phyloP scores from a whole-genome alignment of 2,113 vertebrate species.

The Macheiramphus alcinus region DNA sequence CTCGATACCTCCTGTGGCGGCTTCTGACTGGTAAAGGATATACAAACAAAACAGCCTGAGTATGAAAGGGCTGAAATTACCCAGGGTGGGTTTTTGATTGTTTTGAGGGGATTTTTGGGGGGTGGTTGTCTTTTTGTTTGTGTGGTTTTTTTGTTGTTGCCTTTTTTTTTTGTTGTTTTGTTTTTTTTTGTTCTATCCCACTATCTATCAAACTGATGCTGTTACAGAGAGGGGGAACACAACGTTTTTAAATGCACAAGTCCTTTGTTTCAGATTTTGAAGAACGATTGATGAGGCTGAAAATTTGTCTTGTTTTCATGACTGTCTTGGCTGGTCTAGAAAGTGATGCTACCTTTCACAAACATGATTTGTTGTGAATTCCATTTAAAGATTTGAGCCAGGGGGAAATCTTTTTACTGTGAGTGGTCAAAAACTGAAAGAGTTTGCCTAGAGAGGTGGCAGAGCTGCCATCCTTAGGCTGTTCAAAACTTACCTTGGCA shows the following conservation, averaged over 20 bases:
- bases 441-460: background rate
- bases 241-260: background rate
- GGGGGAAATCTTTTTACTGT: background rate
- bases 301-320: background rate
- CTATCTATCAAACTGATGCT: background rate
- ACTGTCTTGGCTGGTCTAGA: background rate
- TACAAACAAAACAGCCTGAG: background rate
- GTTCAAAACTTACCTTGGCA: background rate
- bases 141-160: background rate
- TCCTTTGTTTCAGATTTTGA: background rate
- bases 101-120: background rate
- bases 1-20: background rate
- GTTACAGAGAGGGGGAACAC: background rate
- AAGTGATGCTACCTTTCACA: background rate
- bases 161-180: too few species aligned
- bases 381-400: background rate
- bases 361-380: background rate
- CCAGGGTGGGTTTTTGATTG: background rate
- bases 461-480: background rate
- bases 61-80: background rate
- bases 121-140: background rate
- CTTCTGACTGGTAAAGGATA: background rate
- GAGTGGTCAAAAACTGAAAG: background rate
- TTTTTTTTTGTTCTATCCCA: background rate
- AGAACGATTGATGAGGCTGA: background rate